Evolutionary conservation across 1,140 invertebrate genomes (phyloP), one percentile per base, ranked within the genome.

Genomic region (Sarcophaga peregrina): DNA sequence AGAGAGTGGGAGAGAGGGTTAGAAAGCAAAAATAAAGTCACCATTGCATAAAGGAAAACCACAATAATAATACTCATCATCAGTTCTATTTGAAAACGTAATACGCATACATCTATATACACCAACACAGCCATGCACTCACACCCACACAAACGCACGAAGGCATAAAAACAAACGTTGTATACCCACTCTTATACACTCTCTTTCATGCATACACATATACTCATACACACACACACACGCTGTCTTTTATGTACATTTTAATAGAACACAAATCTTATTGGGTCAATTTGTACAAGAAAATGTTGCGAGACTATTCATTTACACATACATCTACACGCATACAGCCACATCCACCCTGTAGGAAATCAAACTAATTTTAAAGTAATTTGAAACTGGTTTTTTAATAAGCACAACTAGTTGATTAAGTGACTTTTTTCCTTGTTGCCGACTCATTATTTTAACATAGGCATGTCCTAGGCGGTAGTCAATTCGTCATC

Each of bases 241-340:
- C 72, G 45, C 72, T 15, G 13, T 13, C 8, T n/a, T 15, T 45
- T 8, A 37, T 37, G 5, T 9, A 74, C 72, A 25, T 13, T 37
- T 17, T 6, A 50, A 8, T 46, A n/a, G 13, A 78, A 50, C 47
- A 13, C 20, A 78, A 78, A 50, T 50, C 15, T 78, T 78, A 78
- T 78, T 78, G 75, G 75, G 75, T 78, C 75, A 78, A 78, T 78
- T 78, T 78, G 75, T 52, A 50, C 17, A 20, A 20, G 47, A 78
- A 78, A 78, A 78, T 78, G 75, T 50, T 78, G 25, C 46, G 50
- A 75, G 47, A 20, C 52, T 11, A 72, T 25, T 9, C 58, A 62
- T n/a, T 7, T 17, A 62, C 15, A 62, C 9, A 15, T 17, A 62
- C 15, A 15, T 15, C n/a, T n/a, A n/a, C n/a, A 72, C 17, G 20